Evolutionary conservation across 1,140 invertebrate species (phyloP), one percentile per base, ranked within the genome.

Genomic region (Paralvinella palmiformis): DNA sequence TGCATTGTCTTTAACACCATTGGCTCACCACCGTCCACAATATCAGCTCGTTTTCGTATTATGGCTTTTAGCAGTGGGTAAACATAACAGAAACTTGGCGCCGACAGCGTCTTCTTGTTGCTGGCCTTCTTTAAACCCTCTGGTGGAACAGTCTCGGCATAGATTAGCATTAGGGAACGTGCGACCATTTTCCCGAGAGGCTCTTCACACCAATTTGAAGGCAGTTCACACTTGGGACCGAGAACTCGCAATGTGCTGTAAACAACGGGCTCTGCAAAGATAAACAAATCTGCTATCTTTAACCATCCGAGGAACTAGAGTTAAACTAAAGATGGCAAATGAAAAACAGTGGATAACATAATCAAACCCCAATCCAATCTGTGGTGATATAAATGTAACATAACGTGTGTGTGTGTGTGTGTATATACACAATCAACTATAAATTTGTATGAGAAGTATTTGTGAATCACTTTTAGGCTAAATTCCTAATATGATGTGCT

Each of bases 1-100:
- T 88, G 83, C 32, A 92, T 77, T 5, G 85, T 85, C 62, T 85
- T 84, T 48, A 85, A 77, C 29, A 88, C 82, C 64, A 87, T 79
- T 3, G 27, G 64, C n/a, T 68, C 62, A 64, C 76, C 70, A 10
- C 68, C 65, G 3, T 62, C 62, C 13, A 68, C 68, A 41, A 35
- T 65, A 41, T 17, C 57, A 45, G 48, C 72, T 35, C 68, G 70
- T 62, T 80, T 80, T 6, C 83, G 73, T 33, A 91, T 71, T 62
- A 88, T 86, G 66, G 85, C 82, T 63, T 86, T 87, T 3, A 96
- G 77, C 62, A 95, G 85, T 5, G 90, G 88, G 76, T 93, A 95
- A 27, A 87, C 83, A 73, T 90, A 94, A 41, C 89, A 87, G 80
- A 95, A 92, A 0, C 87, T 86, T 1, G 90, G 86, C 0, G 87